Evolutionary conservation across 2,797 vertebrate species (phyloP).

Genomic region (Macroramphosus scolopax): DNA sequence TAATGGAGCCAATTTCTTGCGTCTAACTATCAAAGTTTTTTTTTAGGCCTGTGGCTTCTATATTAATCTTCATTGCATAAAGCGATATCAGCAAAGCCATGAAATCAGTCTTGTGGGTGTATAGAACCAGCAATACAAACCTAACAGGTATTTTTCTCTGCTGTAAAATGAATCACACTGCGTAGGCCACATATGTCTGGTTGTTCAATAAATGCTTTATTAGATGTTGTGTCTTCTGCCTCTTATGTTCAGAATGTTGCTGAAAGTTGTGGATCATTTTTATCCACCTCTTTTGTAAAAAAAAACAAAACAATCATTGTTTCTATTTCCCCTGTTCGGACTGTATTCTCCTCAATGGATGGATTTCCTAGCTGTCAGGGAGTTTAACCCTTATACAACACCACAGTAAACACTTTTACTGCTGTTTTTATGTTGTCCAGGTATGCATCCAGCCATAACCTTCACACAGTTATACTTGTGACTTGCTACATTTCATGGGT

Average conservation of each 20-base stretch:
- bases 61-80: conserved; percentile 19
- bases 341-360: not conserved
- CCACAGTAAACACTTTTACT: not conserved
- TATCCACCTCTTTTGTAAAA: not conserved
- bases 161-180: conserved; percentile 33
- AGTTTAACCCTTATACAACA: too few relatives aligned
- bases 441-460: not conserved
- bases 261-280: not conserved
- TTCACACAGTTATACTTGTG: not conserved
- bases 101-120: conserved; percentile 44
- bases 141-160: conserved; percentile 5
- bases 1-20: not conserved
- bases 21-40: too few relatives aligned
- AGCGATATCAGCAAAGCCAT: conserved; percentile 27
- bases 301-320: not conserved
- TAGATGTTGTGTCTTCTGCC: conserved; percentile 20
- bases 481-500: not conserved
- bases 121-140: conserved; percentile 11
- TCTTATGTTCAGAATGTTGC: conserved; percentile 7
- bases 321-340: not conserved
- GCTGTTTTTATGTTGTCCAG: conserved; percentile 1
- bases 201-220: conserved; percentile 41
- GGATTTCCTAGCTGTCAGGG: conserved; percentile 11
- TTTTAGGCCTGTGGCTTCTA: conserved; percentile 7
- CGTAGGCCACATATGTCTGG: conserved; percentile 7